Conservation (phyloP, 2,888 invertebrate species). For the Disparrhopalites patrizii region DNA sequence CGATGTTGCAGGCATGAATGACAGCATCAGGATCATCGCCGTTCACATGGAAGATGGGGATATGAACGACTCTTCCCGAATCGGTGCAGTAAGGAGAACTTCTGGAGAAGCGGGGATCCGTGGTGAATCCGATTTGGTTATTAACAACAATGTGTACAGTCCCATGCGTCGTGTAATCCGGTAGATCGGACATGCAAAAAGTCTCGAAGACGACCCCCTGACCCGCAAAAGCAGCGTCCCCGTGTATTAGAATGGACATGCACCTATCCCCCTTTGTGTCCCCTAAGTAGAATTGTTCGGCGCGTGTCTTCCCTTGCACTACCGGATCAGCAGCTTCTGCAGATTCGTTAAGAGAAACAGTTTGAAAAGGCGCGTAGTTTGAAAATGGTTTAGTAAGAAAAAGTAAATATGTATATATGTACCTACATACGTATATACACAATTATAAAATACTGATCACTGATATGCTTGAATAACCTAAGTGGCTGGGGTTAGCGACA, state of each 20-base stretch:
- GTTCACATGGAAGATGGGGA: conserved; percentile 92
- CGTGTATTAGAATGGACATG: conserved; percentile 90
- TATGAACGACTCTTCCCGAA: conserved; percentile 86
- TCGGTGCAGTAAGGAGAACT: conserved; percentile 91
- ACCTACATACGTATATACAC: not conserved
- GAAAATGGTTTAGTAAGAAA: not conserved
- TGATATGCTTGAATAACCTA: no score
- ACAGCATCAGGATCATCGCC: conserved; percentile 89
- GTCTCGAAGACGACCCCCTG: conserved; percentile 96
- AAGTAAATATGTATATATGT: not conserved
- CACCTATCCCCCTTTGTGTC: conserved; percentile 89
- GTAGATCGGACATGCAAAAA: conserved; percentile 89
- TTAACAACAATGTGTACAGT: conserved; percentile 91
- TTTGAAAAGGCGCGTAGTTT: not conserved
- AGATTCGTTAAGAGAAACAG: conserved; percentile 1
- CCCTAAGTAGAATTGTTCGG: conserved; percentile 92
- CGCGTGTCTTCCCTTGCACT: conserved; percentile 90
- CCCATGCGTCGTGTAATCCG: conserved; percentile 90
- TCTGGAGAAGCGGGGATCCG: conserved; percentile 79
- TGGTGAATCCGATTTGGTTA: conserved; percentile 96
- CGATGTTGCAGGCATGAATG: conserved; percentile 85
- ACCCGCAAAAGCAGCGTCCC: conserved; percentile 92
- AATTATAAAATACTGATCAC: no score
- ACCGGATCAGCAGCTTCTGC: conserved; percentile 87
- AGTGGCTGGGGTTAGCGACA: conserved; percentile 86